These are phyloP conservation scores for Notothenia coriiceps DNA, from an alignment of 2,113 vertebrate genomes.

Conservation along the genomic window DNA sequence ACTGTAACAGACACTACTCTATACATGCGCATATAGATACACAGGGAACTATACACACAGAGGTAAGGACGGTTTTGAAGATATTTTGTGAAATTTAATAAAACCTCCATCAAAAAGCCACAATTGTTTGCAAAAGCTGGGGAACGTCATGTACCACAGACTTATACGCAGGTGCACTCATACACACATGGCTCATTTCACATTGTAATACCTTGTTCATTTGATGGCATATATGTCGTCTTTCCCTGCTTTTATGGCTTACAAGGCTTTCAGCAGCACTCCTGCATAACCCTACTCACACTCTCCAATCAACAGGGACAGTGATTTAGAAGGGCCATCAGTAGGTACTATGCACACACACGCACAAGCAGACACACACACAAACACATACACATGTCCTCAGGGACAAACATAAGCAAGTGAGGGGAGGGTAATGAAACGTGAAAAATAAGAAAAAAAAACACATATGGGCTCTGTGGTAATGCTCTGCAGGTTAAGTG, in stretches of 20 bases:
- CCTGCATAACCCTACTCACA: conserved; percentile 7
- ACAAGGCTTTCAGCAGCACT: conserved; percentile 5
- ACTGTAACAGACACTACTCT: not conserved
- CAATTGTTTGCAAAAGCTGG: not conserved
- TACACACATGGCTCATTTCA: conserved; percentile 27
- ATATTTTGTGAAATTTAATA: not conserved
- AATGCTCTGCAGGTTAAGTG: not conserved
- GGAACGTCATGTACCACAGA: not conserved
- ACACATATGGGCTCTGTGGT: not conserved
- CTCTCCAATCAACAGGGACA: conserved; percentile 10
- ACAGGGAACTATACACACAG: not conserved
- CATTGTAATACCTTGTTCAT: conserved; percentile 14
- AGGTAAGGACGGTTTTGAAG: not conserved
- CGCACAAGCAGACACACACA: not conserved
- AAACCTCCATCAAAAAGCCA: not conserved
- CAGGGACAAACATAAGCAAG: not conserved
- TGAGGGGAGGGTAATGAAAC: conserved; percentile 18
- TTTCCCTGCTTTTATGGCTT: conserved; percentile 32
- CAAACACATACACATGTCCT: not conserved
- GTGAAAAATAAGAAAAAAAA: conserved; percentile 23
- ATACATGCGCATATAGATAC: not conserved
- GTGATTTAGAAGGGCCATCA: conserved; percentile 4
- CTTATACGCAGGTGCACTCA: not conserved
- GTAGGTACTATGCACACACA: not conserved
- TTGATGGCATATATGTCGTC: conserved; percentile 8